Evolutionary conservation across 2,113 vertebrate genomes (phyloP), one percentile per base, ranked within the genome.

Genomic region (Oenanthe melanoleuca): DNA sequence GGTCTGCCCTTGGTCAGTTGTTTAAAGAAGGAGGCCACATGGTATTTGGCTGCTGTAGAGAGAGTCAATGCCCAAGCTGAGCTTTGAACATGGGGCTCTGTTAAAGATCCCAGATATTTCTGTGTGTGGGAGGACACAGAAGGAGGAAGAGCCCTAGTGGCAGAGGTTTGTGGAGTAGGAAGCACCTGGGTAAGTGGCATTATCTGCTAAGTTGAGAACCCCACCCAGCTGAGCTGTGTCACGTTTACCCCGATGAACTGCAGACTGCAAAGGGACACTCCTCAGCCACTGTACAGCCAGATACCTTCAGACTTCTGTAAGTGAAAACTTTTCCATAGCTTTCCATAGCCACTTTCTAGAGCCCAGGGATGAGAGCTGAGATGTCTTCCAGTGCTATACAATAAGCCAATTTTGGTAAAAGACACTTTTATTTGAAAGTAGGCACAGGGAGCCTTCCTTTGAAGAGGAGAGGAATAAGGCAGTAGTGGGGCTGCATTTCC

Each of bases 401-500:
- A 33, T 28, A 60, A 87, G 24, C 14, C 19, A 38, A 0, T 66
- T 86, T 61, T 1, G 3, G 25, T 53, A 73, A 84, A 88, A 52
- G 14, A 29, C 4, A 12, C 14, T 23, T 69, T 22, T 11, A 55
- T 19, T 11, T 66, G 14, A 50, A 79, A 42, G 50, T 1, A 64
- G 44, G 19, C 42, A 18, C 15, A 50, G 18, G 13, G 31, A 28
- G 9, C 49, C 19, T 79, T 57, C 52, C 60, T 26, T 25, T 74
- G 74, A 45, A 45, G 24, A 74, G 65, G 24, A 42, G 2, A 28
- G 55, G 7, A 77, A 15, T 26, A 73, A 92, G 25, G 42, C 4
- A 9, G 3, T 6, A 28, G 19, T 0, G 0, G 37, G 42, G n/a
- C 37, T 90, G 50, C 2, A 5, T 33, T 34, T 23, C 13, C 20